Evolutionary conservation across 2,113 vertebrate species (phyloP).

Genomic region (Cynocephalus volans): DNA sequence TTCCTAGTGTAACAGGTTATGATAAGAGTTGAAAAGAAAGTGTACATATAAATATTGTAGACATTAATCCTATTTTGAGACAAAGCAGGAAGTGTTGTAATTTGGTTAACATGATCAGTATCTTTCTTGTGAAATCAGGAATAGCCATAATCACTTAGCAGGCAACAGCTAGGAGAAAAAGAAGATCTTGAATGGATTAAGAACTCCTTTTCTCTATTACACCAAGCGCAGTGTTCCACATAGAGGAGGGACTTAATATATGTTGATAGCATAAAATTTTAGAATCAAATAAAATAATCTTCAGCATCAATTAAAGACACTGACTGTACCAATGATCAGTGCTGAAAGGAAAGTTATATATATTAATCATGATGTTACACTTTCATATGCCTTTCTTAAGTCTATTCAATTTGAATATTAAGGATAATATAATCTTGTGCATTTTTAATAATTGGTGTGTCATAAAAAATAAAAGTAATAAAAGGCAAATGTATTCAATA

Average conservation of each 20-base stretch:
- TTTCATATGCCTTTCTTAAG: background rate
- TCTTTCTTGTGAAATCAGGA: background rate
- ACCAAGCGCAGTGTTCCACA: background rate
- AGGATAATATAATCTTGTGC: background rate
- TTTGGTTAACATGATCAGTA: background rate
- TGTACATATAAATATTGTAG: background rate
- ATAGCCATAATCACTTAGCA: background rate
- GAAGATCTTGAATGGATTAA: background rate
- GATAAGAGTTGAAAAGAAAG: background rate
- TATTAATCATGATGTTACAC: background rate
- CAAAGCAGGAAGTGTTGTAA: background rate
- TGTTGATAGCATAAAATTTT: background rate
- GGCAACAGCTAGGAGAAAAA: background rate
- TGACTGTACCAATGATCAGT: background rate
- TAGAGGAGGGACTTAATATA: background rate
- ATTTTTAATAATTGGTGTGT: background rate
- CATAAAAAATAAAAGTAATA: background rate
- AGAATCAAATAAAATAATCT: background rate
- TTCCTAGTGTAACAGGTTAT: background rate
- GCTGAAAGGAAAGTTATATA: background rate
- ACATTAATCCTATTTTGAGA: background rate
- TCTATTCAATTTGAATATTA: background rate
- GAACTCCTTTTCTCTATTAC: background rate
- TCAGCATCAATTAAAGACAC: background rate
- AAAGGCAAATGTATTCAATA: background rate